Base-by-base conservation (phyloP, 2,888 invertebrate species). In the Cyaniris semiargus region DNA sequence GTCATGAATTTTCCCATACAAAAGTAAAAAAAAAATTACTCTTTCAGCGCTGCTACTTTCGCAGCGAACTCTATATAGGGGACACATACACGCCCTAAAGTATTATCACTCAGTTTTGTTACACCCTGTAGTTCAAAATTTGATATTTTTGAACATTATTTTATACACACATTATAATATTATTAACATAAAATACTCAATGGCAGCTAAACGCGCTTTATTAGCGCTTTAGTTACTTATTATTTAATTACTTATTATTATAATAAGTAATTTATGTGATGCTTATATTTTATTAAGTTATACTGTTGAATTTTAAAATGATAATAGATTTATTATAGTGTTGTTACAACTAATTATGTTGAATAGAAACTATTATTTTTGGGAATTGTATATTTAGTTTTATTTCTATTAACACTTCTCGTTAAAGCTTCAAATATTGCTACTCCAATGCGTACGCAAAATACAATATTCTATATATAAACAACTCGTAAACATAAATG, bases 321-420 rank as follows among this genome's bases (percentile, higher is more conserved):
- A 21, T 58, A 13, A 13, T 15, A 27, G 8, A 23, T 60, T 60
- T 60, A 66, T 4, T 66, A 21, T 23, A 10, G 4, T 1, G 8
- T 66, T 15, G 48, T 18, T 53, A 18, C 4, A 18, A 66, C 6
- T 66, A 27, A 31, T 18, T 3, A 10, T 23, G 23, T 60, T 66
- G 15, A 66, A 66, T 66, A 15, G 27, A 66, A 66, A 31, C 13
- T 66, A 66, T 66, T 66, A 66, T 66, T 66, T 66, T 66, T 66
- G 66, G 66, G 66, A 27, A 15, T 66, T 18, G 15, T 66, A 66
- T 66, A 66, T 66, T 66, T 15, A 5, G 60, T 60, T 60, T 60
- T 23, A 21, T 66, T 66, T 23, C 60, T 66, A 66, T 3, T 27
- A 15, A 27, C 15, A 27, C 10, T 3, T 21, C 0, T 58, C 8